Evolutionary conservation across 2,888 invertebrate genomes (phyloP).

Genomic region (Nemotelus pantherinus): DNA sequence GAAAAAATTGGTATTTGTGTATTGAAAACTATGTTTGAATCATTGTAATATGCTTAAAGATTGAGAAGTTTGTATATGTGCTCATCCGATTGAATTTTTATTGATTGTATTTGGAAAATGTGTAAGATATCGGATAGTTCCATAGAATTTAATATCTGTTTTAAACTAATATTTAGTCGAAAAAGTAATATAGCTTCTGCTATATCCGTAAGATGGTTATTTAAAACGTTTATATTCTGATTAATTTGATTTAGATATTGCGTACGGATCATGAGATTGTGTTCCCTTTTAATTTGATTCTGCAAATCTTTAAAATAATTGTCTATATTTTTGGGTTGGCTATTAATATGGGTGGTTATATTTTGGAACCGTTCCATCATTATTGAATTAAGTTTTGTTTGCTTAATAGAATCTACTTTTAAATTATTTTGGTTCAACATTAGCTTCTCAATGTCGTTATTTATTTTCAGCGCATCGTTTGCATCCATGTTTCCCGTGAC

Average conservation of each 20-base stretch:
- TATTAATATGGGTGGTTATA: neutral
- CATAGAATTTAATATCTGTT: neutral
- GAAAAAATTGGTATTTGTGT: neutral
- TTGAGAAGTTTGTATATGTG: neutral
- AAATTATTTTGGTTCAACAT: neutral
- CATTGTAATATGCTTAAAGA: neutral
- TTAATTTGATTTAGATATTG: neutral
- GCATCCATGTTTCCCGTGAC: constrained; percentile 1
- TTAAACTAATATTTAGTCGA: neutral
- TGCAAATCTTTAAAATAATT: neutral
- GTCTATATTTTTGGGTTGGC: neutral
- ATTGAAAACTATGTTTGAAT: neutral
- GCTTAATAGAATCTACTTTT: neutral
- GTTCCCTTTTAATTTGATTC: neutral
- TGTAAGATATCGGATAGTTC: neutral
- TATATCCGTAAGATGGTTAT: neutral
- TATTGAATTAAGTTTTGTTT: neutral
- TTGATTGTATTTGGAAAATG: neutral
- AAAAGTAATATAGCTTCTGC: neutral
- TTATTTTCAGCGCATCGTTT: neutral
- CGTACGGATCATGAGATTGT: neutral
- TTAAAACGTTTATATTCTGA: neutral
- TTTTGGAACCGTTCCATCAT: neutral
- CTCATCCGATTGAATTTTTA: neutral
- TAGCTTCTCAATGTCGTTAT: neutral